These are phyloP conservation scores for Hypercompe scribonia DNA, from an alignment of 2,888 invertebrate genomes.

Conservation along the genomic window DNA sequence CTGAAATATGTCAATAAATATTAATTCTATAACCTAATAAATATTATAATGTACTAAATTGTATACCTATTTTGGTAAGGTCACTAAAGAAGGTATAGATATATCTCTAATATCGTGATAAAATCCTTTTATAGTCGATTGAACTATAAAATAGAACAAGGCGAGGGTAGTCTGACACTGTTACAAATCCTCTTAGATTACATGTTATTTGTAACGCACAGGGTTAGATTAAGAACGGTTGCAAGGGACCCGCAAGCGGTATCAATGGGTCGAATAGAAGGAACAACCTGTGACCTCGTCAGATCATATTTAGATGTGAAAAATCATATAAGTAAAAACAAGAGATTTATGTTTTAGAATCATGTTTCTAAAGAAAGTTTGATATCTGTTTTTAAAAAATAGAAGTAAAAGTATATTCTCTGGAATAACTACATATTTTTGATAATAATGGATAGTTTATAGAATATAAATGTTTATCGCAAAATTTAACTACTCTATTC, in stretches of 20 bases:
- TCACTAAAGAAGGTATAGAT: background rate
- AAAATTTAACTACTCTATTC: too few relatives aligned
- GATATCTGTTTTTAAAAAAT: too few relatives aligned
- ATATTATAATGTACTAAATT: too few relatives aligned
- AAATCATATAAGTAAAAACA: background rate
- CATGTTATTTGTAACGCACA: conserved; percentile 13
- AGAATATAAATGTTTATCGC: too few relatives aligned
- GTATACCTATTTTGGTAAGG: background rate
- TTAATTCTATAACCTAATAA: too few relatives aligned
- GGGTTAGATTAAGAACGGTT: conserved; percentile 12
- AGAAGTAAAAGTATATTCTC: too few relatives aligned
- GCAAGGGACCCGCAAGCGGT: background rate
- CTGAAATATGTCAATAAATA: too few relatives aligned
- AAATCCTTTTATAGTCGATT: conserved; percentile 34
- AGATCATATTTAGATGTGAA: conserved; percentile 4
- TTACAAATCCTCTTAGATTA: conserved; percentile 29
- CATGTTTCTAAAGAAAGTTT: background rate
- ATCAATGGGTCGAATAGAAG: conserved; percentile 1
- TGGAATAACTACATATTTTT: too few relatives aligned
- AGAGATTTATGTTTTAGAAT: background rate
- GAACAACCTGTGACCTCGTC: background rate
- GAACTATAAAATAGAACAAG: conserved; percentile 31
- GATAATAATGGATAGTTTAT: too few relatives aligned
- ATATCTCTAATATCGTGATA: conserved; percentile 23
- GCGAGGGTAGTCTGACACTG: conserved; percentile 15